Base-by-base conservation (phyloP, 2,113 vertebrate species). In the Pedionomus torquatus region DNA sequence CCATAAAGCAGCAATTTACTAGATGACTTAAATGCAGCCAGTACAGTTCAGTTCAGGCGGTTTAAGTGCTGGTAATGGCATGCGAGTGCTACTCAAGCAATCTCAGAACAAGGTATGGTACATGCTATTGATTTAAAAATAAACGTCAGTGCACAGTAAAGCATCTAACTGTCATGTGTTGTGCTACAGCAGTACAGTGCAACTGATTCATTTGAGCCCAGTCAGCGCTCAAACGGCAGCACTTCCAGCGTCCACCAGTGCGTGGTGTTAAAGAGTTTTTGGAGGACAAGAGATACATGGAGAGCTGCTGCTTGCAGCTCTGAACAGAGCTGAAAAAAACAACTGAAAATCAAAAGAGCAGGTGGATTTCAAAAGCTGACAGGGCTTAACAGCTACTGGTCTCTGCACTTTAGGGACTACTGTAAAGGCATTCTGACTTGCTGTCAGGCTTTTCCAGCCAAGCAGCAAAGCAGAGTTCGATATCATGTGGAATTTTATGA, bases 1-100 rank as follows among this genome's bases (percentile, higher is more conserved):
- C 78, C 19, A 3, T 17, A 33, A 33, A 80, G 39, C 43, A 82
- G 35, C 54, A 46, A 81, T 90, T 76, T 49, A 44, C 41, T 37
- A 63, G 57, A 92, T 39, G 16, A 68, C 85, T 86, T 65, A 49
- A 90, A 81, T 17, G 88, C 57, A 85, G 87, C n/a, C 64, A 81
- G 77, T 37, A 23, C 24, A 21, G 69, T 11, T 46, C 46, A 10
- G 13, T 35, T 91, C 25, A 8, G 87, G 87, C 57, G 18, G 58
- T 60, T 83, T 83, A 49, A 57, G 75, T n/a, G 79, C 15, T 69
- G 37, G 39, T 49, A 86, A 79, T 30, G 46, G 55, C 51, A 82
- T 2, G 9, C 8, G 48, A 93, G 52, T 18, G 66, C 58, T 66
- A 17, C 77, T 84, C 78, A n/a, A 11, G 75, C 55, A n/a, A 7